Conservation (phyloP, 2,113 vertebrate genomes). For the Ranitomeya imitator region DNA sequence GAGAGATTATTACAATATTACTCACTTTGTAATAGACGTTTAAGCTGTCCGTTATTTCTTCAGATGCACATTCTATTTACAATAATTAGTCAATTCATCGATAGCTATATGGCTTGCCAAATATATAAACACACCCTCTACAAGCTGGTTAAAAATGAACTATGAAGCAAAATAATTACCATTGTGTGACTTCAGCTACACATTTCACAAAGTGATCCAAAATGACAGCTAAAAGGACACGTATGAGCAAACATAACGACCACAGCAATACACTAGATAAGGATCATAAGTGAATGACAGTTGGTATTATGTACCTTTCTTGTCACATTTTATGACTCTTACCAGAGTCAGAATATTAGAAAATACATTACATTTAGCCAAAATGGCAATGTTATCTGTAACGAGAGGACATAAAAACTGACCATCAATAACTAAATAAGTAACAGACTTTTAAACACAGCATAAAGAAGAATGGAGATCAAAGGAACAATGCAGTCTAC, state of each 20-base stretch:
- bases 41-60: not conserved
- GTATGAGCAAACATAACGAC: constrained; percentile 30
- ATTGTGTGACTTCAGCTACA: not conserved
- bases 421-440: constrained; percentile 4
- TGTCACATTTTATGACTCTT: constrained; percentile 37
- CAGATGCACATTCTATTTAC: constrained; percentile 14
- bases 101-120: not conserved
- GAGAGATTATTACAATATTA: not conserved
- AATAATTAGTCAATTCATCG: constrained; percentile 12
- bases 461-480: not conserved
- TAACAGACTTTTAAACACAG: not conserved
- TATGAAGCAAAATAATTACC: not conserved
- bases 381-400: constrained; percentile 15
- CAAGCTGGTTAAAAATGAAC: constrained; percentile 3
- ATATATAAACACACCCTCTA: constrained; percentile 13
- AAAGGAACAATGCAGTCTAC: not conserved
- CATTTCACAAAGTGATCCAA: not conserved
- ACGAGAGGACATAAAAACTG: not conserved
- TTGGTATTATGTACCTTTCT: not conserved
- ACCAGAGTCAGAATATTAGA: constrained; percentile 15
- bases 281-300: not conserved
- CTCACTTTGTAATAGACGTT: not conserved
- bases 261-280: constrained; percentile 1
- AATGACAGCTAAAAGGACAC: constrained; percentile 24
- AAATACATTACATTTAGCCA: not conserved